Evolutionary conservation across 2,888 invertebrate species (phyloP).

Genomic region (Dynastes tityus): DNA sequence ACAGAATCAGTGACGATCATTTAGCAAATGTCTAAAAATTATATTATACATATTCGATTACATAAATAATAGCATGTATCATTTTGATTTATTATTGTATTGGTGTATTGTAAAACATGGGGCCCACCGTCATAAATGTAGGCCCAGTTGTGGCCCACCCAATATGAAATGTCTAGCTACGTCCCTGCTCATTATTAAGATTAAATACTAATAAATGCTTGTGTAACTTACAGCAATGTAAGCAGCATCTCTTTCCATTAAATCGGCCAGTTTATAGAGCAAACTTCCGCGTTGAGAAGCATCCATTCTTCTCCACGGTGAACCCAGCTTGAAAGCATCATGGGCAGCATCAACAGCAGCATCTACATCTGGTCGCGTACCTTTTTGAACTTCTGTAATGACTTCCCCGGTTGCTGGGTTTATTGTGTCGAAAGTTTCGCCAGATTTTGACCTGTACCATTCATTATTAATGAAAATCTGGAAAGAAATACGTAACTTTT

Average conservation of each 20-base stretch:
- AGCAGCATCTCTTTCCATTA: slow-evolving; percentile 84
- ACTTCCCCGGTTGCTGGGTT: slow-evolving; percentile 88
- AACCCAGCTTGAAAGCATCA: slow-evolving; percentile 83
- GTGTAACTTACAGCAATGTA: slow-evolving; percentile 82
- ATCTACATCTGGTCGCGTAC: slow-evolving; percentile 82
- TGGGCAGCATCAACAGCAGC: slow-evolving; percentile 86
- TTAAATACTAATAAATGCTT: neutral
- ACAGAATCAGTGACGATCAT: no score
- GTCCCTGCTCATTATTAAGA: no score
- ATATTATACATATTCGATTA: no score
- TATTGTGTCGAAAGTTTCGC: slow-evolving; percentile 88
- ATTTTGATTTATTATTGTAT: no score
- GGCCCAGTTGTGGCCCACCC: no score
- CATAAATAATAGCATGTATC: no score
- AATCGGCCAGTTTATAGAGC: slow-evolving; percentile 84
- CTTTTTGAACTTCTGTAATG: slow-evolving; percentile 88
- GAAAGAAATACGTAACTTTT: slow-evolving; percentile 24
- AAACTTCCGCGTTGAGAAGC: slow-evolving; percentile 88
- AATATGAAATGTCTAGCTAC: no score
- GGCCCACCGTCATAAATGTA: no score
- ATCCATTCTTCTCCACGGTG: slow-evolving; percentile 90
- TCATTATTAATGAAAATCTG: slow-evolving; percentile 98
- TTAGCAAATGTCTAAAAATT: no score
- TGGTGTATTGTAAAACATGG: no score
- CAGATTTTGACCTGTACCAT: slow-evolving; percentile 91